Percentiles rank a stretch among this genome's conserved stretches.
These are phyloP conservation scores for Paramormyrops kingsleyae DNA, from an alignment of 2,113 vertebrate genomes.

Conservation along the genomic window DNA sequence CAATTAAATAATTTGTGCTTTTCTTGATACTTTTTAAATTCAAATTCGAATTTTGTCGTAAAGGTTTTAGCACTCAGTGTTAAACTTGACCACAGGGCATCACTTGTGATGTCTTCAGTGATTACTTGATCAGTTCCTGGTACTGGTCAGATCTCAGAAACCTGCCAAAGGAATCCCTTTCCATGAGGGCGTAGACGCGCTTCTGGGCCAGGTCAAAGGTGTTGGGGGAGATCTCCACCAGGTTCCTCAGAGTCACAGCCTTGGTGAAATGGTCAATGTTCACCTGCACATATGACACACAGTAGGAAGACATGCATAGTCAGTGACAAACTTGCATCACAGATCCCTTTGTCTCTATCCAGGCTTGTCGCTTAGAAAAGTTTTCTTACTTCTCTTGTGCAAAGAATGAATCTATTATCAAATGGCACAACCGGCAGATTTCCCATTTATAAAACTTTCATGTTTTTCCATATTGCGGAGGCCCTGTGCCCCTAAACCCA, in stretches of 20 bases:
- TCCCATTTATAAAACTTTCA: background rate
- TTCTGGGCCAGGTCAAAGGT: conserved; percentile 74
- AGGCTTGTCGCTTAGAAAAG: background rate
- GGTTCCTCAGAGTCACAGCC: conserved; percentile 82
- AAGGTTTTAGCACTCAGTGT: background rate
- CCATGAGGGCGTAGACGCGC: conserved; percentile 69
- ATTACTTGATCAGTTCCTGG: conserved; percentile 75
- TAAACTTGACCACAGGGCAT: conserved; percentile 32
- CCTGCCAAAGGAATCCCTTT: conserved; percentile 77
- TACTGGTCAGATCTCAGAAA: conserved; percentile 73
- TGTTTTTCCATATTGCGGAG: too few species aligned
- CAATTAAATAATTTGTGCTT: background rate
- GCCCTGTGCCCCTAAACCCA: background rate
- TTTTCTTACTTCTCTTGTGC: background rate
- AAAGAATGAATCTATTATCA: background rate
- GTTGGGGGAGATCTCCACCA: conserved; percentile 70
- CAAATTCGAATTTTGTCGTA: background rate
- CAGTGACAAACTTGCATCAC: background rate
- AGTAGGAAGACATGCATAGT: background rate
- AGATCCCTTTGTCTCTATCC: background rate
- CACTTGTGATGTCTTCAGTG: background rate
- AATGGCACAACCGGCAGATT: background rate
- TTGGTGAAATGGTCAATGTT: conserved; percentile 96
- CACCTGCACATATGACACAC: conserved; percentile 59
- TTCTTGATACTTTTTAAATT: background rate